Conservation (phyloP, 2,113 vertebrate genomes). For the Xerus inauris region DNA sequence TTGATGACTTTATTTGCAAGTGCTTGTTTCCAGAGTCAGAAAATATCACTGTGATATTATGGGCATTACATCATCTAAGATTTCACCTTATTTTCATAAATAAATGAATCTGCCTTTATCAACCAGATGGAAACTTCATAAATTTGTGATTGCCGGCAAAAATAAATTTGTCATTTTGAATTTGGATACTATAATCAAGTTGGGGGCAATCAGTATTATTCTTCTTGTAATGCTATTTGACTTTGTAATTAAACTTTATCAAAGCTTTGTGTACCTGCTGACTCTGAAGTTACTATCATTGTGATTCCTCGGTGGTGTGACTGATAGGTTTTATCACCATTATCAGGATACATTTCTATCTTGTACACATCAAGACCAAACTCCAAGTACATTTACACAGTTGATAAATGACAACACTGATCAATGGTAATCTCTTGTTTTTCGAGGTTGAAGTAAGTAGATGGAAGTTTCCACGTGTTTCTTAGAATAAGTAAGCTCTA, state of each 20-base stretch:
- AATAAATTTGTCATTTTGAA: constrained; percentile 33
- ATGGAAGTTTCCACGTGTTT: background rate
- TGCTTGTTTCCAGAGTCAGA: background rate
- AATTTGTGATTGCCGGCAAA: constrained; percentile 1
- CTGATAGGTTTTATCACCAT: background rate
- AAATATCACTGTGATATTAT: background rate
- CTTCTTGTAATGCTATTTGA: background rate
- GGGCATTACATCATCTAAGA: background rate
- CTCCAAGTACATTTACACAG: background rate
- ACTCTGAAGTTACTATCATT: background rate
- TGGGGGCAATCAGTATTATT: background rate
- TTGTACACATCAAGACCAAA: background rate
- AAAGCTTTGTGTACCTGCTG: background rate
- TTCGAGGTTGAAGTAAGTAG: background rate
- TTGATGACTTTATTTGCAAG: background rate
- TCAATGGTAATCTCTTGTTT: background rate
- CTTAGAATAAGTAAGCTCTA: background rate
- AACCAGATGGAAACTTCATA: background rate
- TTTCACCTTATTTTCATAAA: background rate
- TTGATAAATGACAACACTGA: background rate
- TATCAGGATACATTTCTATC: background rate
- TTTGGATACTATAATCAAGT: background rate
- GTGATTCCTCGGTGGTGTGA: background rate
- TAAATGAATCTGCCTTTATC: background rate
- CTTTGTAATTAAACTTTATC: background rate